Conservation (phyloP, 2,888 invertebrate species). For the Horisme vitalbata region DNA sequence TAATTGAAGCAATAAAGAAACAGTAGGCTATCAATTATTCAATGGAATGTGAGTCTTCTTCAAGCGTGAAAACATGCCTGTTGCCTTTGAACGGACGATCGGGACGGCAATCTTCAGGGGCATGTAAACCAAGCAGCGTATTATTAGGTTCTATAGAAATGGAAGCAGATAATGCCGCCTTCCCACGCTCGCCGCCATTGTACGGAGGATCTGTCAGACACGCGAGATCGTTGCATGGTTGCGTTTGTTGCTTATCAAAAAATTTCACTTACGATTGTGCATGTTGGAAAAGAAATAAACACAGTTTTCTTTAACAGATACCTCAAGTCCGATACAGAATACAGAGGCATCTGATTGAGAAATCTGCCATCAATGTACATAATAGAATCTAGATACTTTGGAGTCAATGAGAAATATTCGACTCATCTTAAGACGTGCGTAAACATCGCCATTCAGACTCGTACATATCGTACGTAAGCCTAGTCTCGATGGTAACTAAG, state of each 20-base stretch:
- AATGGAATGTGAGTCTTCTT: constrained; percentile 13
- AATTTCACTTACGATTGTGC: constrained; percentile 5
- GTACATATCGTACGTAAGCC: constrained; percentile 11
- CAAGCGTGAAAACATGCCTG: constrained; percentile 26
- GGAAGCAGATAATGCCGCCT: constrained; percentile 49
- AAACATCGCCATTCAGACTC: constrained; percentile 37
- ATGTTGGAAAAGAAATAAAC: too few relatives aligned
- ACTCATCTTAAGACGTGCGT: constrained; percentile 9
- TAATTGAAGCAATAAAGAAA: constrained; percentile 1
- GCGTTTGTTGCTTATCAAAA: constrained; percentile 16
- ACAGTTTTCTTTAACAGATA: too few relatives aligned
- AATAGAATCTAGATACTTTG: too few relatives aligned
- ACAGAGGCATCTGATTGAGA: too few relatives aligned
- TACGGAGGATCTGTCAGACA: constrained; percentile 35
- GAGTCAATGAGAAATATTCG: constrained; percentile 4
- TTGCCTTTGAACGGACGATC: constrained; percentile 15
- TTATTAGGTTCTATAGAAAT: constrained; percentile 44
- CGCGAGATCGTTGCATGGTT: constrained; percentile 27
- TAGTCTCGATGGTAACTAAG: constrained; percentile 39
- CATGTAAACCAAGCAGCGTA: constrained; percentile 40
- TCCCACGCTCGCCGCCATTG: constrained; percentile 57
- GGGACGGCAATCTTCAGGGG: constrained; percentile 35
- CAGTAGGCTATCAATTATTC: constrained; percentile 12
- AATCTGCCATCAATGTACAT: too few relatives aligned
- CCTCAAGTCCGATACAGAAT: too few relatives aligned